These are phyloP conservation scores for Plusia festucae DNA, from an alignment of 2,888 invertebrate genomes.

Conservation along the genomic window DNA sequence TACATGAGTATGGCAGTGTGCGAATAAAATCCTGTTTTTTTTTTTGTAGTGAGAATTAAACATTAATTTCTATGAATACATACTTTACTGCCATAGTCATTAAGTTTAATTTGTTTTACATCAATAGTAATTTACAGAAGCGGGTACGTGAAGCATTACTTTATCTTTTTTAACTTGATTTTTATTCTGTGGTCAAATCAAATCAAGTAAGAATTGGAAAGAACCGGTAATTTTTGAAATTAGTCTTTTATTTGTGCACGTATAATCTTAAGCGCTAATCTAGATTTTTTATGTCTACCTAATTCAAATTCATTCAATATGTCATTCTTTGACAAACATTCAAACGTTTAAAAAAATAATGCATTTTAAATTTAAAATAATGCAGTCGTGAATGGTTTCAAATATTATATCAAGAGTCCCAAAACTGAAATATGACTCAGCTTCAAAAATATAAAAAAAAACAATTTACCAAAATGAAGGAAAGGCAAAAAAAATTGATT, in stretches of 20 bases:
- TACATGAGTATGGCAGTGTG: slow-evolving; percentile 58
- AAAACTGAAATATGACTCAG: too few relatives aligned
- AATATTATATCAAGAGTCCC: too few relatives aligned
- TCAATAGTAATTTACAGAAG: slow-evolving; percentile 41
- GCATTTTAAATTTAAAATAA: too few relatives aligned
- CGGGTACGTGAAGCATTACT: slow-evolving; percentile 36
- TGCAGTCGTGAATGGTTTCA: too few relatives aligned
- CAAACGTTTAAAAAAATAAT: too few relatives aligned
- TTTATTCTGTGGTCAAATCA: slow-evolving; percentile 26
- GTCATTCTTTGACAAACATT: too few relatives aligned
- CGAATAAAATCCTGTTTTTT: not conserved
- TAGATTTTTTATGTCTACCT: not conserved
- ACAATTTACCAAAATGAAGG: not conserved
- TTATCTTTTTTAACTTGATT: slow-evolving; percentile 12
- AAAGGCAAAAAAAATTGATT: not conserved
- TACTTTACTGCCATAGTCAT: slow-evolving; percentile 53
- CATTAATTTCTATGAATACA: slow-evolving; percentile 18
- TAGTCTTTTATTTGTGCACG: not conserved
- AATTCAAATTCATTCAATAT: not conserved
- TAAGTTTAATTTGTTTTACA: slow-evolving; percentile 25
- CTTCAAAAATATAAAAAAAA: too few relatives aligned
- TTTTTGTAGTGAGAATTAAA: slow-evolving; percentile 9
- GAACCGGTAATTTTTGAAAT: not conserved
- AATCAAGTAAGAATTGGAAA: not conserved
- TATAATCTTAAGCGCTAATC: not conserved